phyloP scores from a whole-genome alignment of 2,797 vertebrate genomes.

The Catharus ustulatus region DNA sequence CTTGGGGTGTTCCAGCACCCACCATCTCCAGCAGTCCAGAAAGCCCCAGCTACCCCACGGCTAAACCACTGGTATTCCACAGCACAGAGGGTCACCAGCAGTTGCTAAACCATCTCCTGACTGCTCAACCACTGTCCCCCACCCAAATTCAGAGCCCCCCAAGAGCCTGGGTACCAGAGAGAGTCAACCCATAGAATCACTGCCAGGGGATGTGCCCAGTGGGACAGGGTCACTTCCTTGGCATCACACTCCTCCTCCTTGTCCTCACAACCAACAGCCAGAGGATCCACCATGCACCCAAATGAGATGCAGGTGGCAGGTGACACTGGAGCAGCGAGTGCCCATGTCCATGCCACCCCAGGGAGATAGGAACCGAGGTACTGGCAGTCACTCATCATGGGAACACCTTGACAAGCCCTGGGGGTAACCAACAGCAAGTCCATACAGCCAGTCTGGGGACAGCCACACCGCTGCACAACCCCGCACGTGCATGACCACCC shows the following conservation, averaged over 20 bases:
- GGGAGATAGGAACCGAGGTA: rapidly evolving
- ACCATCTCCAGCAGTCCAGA: background rate
- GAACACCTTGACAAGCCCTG: background rate
- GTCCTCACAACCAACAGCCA: background rate
- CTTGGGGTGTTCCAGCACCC: background rate
- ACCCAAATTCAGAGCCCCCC: rapidly evolving
- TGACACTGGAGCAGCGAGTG: rapidly evolving
- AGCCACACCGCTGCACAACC: background rate
- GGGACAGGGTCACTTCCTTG: background rate
- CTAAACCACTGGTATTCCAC: background rate
- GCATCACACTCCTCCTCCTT: background rate
- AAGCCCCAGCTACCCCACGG: background rate
- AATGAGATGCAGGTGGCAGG: rapidly evolving
- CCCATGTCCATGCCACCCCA: rapidly evolving
- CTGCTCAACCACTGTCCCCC: background rate
- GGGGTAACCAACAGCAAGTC: rapidly evolving
- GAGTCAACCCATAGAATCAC: background rate
- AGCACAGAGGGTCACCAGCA: rapidly evolving
- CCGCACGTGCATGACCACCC: background rate
- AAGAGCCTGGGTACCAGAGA: background rate
- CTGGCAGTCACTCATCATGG: rapidly evolving
- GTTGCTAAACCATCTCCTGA: background rate
- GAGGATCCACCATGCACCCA: background rate
- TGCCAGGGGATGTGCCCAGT: background rate
- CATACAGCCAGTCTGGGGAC: background rate